Percentiles rank a stretch among this genome's conserved stretches.
Evolutionary conservation across 1,140 invertebrate species (phyloP).

Genomic region (Pinna nobilis): DNA sequence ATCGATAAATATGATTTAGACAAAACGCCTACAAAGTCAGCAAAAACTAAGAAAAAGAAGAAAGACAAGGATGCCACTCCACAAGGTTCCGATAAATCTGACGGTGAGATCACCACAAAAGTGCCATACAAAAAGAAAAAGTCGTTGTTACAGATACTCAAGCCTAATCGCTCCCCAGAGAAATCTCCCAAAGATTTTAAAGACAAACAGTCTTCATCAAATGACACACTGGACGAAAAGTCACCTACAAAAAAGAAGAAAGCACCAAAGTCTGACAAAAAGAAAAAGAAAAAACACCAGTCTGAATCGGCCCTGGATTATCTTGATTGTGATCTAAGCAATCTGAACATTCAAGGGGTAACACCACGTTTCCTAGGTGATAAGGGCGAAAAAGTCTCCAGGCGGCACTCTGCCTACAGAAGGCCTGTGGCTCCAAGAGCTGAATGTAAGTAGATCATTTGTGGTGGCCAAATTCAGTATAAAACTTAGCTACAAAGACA

Average conservation of each 20-base stretch:
- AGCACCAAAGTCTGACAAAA: conserved; percentile 81
- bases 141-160: conserved; percentile 62
- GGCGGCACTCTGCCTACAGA: conserved; percentile 26
- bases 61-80: conserved; percentile 35
- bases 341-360: conserved; percentile 32
- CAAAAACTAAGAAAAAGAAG: conserved; percentile 54
- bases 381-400: conserved; percentile 11
- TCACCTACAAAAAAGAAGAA: conserved; percentile 58
- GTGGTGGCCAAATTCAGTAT: background rate
- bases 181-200: conserved; percentile 48
- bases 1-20: conserved; percentile 10
- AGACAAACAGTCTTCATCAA: conserved; percentile 48
- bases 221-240: conserved; percentile 54
- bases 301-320: conserved; percentile 40
- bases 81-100: conserved; percentile 38
- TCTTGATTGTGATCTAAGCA: conserved; percentile 26
- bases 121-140: conserved; percentile 62
- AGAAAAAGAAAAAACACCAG: conserved; percentile 74
- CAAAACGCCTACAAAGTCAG: conserved; percentile 13
- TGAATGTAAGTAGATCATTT: conserved; percentile 32
- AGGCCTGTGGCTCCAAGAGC: conserved; percentile 62
- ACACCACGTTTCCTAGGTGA: conserved; percentile 15
- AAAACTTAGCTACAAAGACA: too few species aligned
- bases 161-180: conserved; percentile 58
- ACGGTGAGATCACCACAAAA: conserved; percentile 43